A percentile compares a stretch with the other conserved stretches of the same genome.
Conservation (phyloP, 2,888 invertebrate genomes). For the Lobophora halterata region DNA sequence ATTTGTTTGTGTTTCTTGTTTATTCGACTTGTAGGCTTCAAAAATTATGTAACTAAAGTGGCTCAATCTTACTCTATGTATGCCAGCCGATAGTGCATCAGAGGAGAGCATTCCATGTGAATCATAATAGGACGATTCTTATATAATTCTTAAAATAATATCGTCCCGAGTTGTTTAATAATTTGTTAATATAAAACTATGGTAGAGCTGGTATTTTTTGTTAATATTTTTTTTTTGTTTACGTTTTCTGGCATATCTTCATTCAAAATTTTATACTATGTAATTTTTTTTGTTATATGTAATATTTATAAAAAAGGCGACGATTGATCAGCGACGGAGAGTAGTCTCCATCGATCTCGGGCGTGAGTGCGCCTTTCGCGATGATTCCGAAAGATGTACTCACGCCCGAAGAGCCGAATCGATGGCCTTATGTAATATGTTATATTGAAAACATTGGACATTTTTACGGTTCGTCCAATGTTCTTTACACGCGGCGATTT, state of each 20-base stretch:
- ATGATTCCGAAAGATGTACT: conserved; percentile 31
- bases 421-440: conserved; percentile 39
- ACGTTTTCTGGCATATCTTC: conserved; percentile 60
- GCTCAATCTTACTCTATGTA: conserved; percentile 28
- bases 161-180: conserved; percentile 75
- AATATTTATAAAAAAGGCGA: conserved; percentile 26
- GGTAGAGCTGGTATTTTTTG: conserved; percentile 69
- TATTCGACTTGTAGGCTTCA: conserved; percentile 24
- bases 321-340: conserved; percentile 36
- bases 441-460: conserved; percentile 50
- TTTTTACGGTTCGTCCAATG: conserved; percentile 64
- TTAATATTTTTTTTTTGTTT: conserved; percentile 66
- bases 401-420: conserved; percentile 32
- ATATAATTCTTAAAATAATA: conserved; percentile 80
- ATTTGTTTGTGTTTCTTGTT: conserved; percentile 19
- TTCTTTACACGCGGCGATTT: conserved; percentile 75
- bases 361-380: conserved; percentile 39
- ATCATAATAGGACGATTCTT: conserved; percentile 73
- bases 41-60: conserved; percentile 3
- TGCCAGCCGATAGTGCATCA: conserved; percentile 21
- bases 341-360: conserved; percentile 32
- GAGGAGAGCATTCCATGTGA: conserved; percentile 57
- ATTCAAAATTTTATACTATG: conserved; percentile 53
- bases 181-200: conserved; percentile 72
- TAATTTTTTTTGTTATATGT: conserved; percentile 47